phyloP scores from a whole-genome alignment of 2,797 vertebrate species.

The Nothura maculosa region DNA sequence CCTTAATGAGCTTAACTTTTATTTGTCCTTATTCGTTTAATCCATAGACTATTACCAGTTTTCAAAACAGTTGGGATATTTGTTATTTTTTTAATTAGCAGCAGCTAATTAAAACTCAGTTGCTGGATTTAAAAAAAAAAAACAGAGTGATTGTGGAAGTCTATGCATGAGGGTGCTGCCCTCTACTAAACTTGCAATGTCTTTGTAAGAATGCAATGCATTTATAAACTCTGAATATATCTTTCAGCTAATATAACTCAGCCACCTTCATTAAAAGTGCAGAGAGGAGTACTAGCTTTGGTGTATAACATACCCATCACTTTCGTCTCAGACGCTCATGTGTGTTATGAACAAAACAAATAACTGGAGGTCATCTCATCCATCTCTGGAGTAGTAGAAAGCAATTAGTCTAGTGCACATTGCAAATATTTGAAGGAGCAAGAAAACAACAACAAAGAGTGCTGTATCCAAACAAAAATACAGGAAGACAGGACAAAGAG shows the following conservation, averaged over 20 bases:
- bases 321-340: neutral
- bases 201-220: neutral
- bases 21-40: conserved; percentile 48
- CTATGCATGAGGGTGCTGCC: too few species aligned
- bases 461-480: neutral
- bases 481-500: neutral
- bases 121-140: neutral
- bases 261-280: neutral
- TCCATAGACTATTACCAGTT: conserved; percentile 20
- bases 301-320: neutral
- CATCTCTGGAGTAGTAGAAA: neutral
- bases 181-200: neutral
- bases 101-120: conserved; percentile 38
- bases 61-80: conserved; percentile 27
- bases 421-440: neutral
- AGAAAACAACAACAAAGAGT: neutral
- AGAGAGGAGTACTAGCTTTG: neutral
- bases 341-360: neutral
- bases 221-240: neutral
- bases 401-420: neutral
- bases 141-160: neutral
- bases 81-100: conserved; percentile 44
- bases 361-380: neutral
- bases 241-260: neutral
- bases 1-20: conserved; percentile 60